phyloP scores from a whole-genome alignment of 92 coral and sea anemone genomes.

The Paramuricea clavata region DNA sequence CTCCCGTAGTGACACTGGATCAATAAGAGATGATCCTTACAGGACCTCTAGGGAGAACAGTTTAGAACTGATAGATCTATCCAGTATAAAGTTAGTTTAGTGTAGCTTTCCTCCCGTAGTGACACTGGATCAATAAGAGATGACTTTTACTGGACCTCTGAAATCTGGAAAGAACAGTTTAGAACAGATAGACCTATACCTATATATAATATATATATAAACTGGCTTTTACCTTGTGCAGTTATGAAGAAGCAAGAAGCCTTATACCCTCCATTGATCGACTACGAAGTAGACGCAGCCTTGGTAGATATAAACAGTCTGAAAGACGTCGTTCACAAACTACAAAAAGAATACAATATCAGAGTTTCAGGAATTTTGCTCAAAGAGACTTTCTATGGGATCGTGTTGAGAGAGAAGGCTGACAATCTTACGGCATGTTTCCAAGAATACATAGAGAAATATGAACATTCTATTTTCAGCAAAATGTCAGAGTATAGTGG shows the following conservation, averaged over 20 bases:
- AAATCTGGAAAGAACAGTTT: neutral
- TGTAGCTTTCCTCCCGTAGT: neutral
- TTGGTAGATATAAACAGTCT: conserved; percentile 86
- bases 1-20: no score
- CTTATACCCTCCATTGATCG: conserved; percentile 71
- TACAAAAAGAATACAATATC: conserved; percentile 75
- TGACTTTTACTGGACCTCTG: neutral
- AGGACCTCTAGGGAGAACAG: no score
- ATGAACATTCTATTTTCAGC: conserved; percentile 71
- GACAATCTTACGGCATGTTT: conserved; percentile 69
- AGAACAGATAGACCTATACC: neutral
- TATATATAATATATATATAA: neutral
- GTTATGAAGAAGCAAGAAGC: conserved; percentile 68
- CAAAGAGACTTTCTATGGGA: conserved; percentile 80
- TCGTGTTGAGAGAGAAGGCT: conserved; percentile 67
- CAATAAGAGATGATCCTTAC: no score
- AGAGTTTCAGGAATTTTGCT: conserved; percentile 66
- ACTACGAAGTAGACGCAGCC: conserved; percentile 80
- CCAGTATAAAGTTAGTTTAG: neutral
- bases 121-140: no score
- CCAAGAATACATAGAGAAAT: conserved; percentile 61
- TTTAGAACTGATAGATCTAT: neutral
- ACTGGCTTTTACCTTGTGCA: conserved; percentile 18
- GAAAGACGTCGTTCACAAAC: conserved; percentile 63
- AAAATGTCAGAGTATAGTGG: conserved; percentile 77